phyloP scores from a whole-genome alignment of 2,113 vertebrate species.

The Mastomys coucha region DNA sequence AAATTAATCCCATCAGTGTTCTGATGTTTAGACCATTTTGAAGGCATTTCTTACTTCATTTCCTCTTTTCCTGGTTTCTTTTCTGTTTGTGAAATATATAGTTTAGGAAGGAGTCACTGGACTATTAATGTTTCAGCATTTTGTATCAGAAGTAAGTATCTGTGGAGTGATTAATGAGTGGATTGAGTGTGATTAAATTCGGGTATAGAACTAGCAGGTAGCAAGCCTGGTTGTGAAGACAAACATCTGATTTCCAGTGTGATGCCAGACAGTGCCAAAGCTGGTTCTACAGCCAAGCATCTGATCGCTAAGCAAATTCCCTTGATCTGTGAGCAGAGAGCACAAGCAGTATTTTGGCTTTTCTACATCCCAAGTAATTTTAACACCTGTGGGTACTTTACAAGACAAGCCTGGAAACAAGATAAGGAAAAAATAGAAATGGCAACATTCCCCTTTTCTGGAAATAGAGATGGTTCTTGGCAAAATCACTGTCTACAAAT shows the following conservation, averaged over 20 bases:
- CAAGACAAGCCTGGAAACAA: constrained; percentile 48
- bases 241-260: constrained; percentile 54
- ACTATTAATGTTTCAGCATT: not conserved
- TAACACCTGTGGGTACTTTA: constrained; percentile 64
- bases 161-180: not conserved
- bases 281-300: not conserved
- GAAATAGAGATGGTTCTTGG: not conserved
- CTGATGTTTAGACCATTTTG: not conserved
- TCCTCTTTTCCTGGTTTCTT: not conserved
- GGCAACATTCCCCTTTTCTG: not conserved
- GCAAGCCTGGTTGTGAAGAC: not conserved
- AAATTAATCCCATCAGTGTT: not conserved
- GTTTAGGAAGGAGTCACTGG: not conserved
- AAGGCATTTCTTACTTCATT: not conserved
- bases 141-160: constrained; percentile 25
- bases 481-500: not conserved
- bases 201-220: not conserved
- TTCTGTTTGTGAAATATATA: not conserved
- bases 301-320: constrained; percentile 32
- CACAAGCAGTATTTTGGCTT: not conserved
- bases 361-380: constrained; percentile 46
- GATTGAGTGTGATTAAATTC: constrained; percentile 10
- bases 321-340: not conserved
- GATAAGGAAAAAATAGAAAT: not conserved
- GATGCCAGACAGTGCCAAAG: not conserved